Evolutionary conservation across 2,888 invertebrate genomes (phyloP).

Genomic region (Esperia sulphurella): DNA sequence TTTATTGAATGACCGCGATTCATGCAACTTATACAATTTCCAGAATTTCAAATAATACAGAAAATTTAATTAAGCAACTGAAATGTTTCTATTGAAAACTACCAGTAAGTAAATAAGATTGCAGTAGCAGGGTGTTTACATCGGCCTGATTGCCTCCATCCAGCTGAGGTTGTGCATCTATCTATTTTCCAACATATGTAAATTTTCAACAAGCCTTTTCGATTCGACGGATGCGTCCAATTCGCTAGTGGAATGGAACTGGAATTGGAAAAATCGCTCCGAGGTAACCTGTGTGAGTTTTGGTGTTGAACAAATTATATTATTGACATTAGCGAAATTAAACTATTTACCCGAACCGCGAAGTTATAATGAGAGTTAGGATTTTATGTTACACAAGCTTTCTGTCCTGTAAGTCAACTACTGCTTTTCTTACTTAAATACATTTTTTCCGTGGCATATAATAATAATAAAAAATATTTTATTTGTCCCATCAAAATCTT

Average conservation of each 20-base stretch:
- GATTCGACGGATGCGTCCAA: slow-evolving; percentile 64
- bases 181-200: slow-evolving; percentile 63
- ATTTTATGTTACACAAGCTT: no score
- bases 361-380: no score
- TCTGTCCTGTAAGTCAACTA: no score
- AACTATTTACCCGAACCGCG: not conserved
- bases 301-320: slow-evolving; percentile 23
- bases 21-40: not conserved
- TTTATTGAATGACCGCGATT: not conserved
- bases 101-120: slow-evolving; percentile 46
- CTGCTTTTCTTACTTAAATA: no score
- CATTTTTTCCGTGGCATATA: no score
- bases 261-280: slow-evolving; percentile 65
- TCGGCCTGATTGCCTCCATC: slow-evolving; percentile 61
- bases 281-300: slow-evolving; percentile 33
- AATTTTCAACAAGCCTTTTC: slow-evolving; percentile 73
- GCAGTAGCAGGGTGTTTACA: slow-evolving; percentile 46
- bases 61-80: not conserved
- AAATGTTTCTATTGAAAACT: slow-evolving; percentile 39
- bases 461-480: no score
- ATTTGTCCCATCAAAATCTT: no score
- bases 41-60: not conserved
- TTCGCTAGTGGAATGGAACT: slow-evolving; percentile 58
- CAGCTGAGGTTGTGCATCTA: slow-evolving; percentile 35
- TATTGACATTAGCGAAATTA: slow-evolving; percentile 5